These are phyloP conservation scores for Lontra canadensis DNA, from an alignment of 2,113 vertebrate species.

Conservation along the genomic window DNA sequence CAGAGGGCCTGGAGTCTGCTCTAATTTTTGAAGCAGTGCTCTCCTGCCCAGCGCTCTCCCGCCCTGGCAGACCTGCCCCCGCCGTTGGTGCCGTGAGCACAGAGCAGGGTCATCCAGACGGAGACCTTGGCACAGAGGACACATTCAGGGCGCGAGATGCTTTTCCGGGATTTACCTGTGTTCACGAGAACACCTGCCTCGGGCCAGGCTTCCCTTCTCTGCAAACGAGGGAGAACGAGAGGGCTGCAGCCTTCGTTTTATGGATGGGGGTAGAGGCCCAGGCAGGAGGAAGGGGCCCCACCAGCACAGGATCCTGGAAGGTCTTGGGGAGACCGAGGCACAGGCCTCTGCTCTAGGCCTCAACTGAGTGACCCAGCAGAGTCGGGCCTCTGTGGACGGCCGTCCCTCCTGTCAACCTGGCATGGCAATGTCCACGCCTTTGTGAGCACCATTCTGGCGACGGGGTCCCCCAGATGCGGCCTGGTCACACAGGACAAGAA, in stretches of 20 bases:
- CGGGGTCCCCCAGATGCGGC: background rate
- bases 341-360: background rate
- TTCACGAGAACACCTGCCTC: background rate
- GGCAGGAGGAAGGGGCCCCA: background rate
- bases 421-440: rapidly evolving
- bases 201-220: rapidly evolving
- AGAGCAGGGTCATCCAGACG: rapidly evolving
- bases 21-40: background rate
- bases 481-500: background rate
- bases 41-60: rapidly evolving
- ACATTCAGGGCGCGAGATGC: rapidly evolving
- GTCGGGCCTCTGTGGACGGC: rapidly evolving
- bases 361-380: rapidly evolving
- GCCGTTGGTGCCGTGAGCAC: rapidly evolving
- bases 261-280: rapidly evolving
- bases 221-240: background rate
- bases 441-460: background rate
- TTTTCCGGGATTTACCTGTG: background rate
- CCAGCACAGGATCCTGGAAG: background rate
- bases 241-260: rapidly evolving
- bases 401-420: rapidly evolving
- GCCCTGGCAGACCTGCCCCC: background rate
- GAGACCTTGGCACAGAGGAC: rapidly evolving
- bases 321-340: background rate
- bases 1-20: rapidly evolving